phyloP scores from a whole-genome alignment of 2,888 invertebrate species.

The Lasioglossum marginatum region DNA sequence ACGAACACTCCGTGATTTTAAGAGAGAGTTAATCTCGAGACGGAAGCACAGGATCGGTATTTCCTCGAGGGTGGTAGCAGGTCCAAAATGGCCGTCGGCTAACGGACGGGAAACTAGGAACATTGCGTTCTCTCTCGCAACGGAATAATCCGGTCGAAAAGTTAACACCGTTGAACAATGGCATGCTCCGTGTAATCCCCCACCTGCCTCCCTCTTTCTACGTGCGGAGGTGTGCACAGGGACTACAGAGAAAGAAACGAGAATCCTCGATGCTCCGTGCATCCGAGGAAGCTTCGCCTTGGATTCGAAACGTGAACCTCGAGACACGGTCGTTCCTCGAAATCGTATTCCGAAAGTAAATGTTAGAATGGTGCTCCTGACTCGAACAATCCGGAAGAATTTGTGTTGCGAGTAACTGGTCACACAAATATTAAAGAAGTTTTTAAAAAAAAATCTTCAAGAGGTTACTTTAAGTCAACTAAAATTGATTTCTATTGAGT shows the following conservation, averaged over 20 bases:
- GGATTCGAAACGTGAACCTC: background rate
- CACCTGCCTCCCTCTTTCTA: background rate
- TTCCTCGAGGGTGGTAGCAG: background rate
- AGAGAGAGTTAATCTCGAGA: background rate
- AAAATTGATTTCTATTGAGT: background rate
- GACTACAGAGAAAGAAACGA: background rate
- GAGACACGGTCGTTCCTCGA: background rate
- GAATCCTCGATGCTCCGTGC: background rate
- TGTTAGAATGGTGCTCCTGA: too few relatives aligned
- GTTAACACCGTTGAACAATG: constrained; percentile 64
- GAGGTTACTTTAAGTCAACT: background rate
- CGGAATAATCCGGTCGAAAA: constrained; percentile 67
- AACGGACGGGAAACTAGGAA: constrained; percentile 45
- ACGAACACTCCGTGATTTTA: background rate
- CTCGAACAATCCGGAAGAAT: too few relatives aligned
- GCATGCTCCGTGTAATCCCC: constrained; percentile 51
- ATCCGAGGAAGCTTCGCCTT: background rate
- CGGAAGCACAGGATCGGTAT: background rate
- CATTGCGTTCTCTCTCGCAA: constrained; percentile 35
- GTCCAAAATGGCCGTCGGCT: constrained; percentile 42
- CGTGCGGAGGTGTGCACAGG: background rate
- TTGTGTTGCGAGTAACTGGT: too few relatives aligned
- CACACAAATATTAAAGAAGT: too few relatives aligned
- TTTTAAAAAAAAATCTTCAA: too few relatives aligned
- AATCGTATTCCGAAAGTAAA: background rate